These are phyloP conservation scores for Rhinopomastus cyanomelas DNA, from an alignment of 2,113 vertebrate species.

Conservation along the genomic window DNA sequence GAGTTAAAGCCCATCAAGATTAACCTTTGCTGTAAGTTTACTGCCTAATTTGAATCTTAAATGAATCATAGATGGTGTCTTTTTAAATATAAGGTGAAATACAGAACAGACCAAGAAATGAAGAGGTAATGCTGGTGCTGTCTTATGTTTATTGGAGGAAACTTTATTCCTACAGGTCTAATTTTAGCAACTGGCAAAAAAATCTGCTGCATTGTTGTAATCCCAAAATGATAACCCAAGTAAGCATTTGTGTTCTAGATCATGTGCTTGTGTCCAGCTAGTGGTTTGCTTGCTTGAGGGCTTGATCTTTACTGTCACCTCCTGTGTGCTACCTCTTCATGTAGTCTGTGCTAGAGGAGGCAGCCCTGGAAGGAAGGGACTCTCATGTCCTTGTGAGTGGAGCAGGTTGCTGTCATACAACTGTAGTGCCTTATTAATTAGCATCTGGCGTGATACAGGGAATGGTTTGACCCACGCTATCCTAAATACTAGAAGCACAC, in stretches of 20 bases:
- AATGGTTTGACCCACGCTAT: not conserved
- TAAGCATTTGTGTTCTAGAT: not conserved
- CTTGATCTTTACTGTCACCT: not conserved
- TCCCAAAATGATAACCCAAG: not conserved
- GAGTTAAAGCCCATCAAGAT: not conserved
- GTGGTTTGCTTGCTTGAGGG: not conserved
- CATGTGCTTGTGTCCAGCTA: not conserved
- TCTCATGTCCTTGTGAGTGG: not conserved
- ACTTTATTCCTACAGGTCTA: not conserved
- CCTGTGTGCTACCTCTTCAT: not conserved
- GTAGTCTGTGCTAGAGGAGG: not conserved
- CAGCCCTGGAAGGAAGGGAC: not conserved
- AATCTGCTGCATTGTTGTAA: not conserved
- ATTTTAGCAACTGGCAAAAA: not conserved
- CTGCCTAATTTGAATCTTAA: not conserved
- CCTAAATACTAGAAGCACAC: not conserved
- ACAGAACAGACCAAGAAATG: not conserved
- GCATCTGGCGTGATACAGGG: not conserved
- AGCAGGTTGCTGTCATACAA: not conserved
- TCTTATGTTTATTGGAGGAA: not conserved
- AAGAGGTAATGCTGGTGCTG: not conserved
- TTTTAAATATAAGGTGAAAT: not conserved
- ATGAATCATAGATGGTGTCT: not conserved
- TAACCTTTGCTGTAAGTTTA: not conserved
- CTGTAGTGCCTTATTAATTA: not conserved